These are phyloP conservation scores for Leptopilina drosophilae DNA, from an alignment of 2,888 invertebrate genomes.

Conservation along the genomic window DNA sequence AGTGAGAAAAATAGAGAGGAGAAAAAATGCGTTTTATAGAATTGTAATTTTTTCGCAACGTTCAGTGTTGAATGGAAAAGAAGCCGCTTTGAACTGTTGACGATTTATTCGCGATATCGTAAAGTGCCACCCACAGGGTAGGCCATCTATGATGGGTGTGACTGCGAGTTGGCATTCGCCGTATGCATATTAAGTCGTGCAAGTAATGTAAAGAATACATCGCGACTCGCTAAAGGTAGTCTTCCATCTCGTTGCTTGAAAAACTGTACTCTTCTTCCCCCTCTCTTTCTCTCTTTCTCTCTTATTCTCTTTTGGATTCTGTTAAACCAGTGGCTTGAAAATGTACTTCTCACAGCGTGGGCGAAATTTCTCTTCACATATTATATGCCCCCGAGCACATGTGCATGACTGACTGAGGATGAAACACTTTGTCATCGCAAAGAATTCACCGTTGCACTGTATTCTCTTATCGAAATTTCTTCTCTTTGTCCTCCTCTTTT, in stretches of 20 bases:
- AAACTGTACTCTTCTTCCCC: neutral
- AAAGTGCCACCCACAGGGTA: constrained; percentile 63
- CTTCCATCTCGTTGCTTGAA: constrained; percentile 43
- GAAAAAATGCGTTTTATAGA: no score
- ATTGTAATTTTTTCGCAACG: neutral
- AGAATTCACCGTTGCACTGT: constrained; percentile 17
- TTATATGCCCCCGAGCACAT: constrained; percentile 32
- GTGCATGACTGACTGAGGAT: constrained; percentile 48
- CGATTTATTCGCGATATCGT: constrained; percentile 61
- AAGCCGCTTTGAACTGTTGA: constrained; percentile 17
- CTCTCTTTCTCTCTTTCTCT: neutral
- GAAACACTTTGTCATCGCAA: constrained; percentile 38
- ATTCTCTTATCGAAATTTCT: constrained; percentile 5
- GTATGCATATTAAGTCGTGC: constrained; percentile 63
- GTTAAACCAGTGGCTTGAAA: constrained; percentile 56
- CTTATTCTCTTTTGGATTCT: neutral
- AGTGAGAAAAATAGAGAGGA: no score
- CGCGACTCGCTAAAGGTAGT: constrained; percentile 56
- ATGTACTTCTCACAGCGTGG: constrained; percentile 49
- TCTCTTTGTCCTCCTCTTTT: neutral
- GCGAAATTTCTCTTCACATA: constrained; percentile 52
- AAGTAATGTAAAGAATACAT: constrained; percentile 55
- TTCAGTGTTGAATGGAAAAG: neutral
- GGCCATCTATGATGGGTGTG: constrained; percentile 67
- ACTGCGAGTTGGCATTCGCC: constrained; percentile 68